A percentile compares a stretch with the other conserved stretches of the same genome.
These are phyloP conservation scores for Brachionus angularis DNA, from an alignment of 1,140 invertebrate species.

Conservation along the genomic window DNA sequence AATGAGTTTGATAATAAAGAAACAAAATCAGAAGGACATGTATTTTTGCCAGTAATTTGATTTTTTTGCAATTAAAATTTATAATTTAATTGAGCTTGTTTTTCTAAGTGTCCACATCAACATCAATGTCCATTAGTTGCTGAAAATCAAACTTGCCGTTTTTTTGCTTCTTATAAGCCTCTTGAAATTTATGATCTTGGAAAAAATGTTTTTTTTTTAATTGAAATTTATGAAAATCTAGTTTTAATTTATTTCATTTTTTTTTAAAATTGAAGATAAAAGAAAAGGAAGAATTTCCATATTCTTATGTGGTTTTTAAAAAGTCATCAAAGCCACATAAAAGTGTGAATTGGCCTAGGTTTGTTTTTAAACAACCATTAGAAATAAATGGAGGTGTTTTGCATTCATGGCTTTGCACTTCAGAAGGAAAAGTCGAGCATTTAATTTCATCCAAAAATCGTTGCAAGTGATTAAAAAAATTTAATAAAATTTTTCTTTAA, in stretches of 20 bases:
- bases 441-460: slow-evolving; percentile 37
- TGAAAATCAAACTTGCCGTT: slow-evolving; percentile 3
- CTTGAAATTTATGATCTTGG: not conserved
- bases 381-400: not conserved
- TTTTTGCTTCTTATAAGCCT: slow-evolving; percentile 21
- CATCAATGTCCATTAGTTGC: not conserved
- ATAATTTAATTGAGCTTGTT: not conserved
- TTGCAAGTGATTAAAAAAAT: not conserved
- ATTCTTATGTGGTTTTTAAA: slow-evolving; percentile 24
- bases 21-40: not conserved
- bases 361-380: slow-evolving; percentile 26
- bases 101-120: slow-evolving; percentile 33
- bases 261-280: not conserved
- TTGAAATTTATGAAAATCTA: not conserved
- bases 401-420: slow-evolving; percentile 30
- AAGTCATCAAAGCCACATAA: not conserved
- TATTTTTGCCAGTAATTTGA: slow-evolving; percentile 1
- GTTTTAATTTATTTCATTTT: not conserved
- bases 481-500: not conserved
- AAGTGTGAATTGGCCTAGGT: slow-evolving; percentile 7
- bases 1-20: not conserved
- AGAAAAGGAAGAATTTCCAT: slow-evolving; percentile 6
- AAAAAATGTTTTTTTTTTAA: not conserved
- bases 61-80: not conserved
- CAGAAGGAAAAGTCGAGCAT: slow-evolving; percentile 24